phyloP scores from a whole-genome alignment of 2,797 vertebrate species.

The Erithacus rubecula region DNA sequence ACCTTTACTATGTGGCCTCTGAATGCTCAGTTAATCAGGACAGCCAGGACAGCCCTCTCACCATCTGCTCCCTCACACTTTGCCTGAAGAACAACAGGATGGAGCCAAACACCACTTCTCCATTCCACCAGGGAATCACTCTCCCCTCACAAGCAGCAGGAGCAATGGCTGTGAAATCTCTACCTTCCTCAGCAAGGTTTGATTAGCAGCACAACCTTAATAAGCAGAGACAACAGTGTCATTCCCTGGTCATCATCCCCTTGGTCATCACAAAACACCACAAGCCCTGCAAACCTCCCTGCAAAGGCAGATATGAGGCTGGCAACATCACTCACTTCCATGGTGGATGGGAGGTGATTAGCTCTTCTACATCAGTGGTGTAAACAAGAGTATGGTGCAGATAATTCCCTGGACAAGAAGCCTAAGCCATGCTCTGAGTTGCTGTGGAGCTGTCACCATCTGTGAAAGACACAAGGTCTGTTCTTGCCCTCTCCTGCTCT shows the following conservation, averaged over 20 bases:
- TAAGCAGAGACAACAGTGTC: background rate
- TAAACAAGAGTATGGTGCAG: background rate
- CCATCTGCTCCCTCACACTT: background rate
- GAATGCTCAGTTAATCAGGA: background rate
- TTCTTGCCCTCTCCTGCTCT: background rate
- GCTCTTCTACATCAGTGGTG: background rate
- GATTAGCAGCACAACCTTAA: background rate
- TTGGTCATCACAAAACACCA: background rate
- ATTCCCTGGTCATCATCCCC: background rate
- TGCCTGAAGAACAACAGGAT: background rate
- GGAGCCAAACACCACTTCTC: background rate
- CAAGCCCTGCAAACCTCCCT: background rate
- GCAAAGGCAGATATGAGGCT: background rate
- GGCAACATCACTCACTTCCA: background rate
- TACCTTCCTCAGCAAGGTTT: background rate
- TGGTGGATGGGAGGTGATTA: background rate
- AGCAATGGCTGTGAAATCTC: background rate
- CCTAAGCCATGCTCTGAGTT: background rate
- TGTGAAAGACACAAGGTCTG: background rate
- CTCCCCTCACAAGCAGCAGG: background rate
- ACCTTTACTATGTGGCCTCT: background rate
- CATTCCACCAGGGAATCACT: accelerated
- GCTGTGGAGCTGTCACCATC: background rate
- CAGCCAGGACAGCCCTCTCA: background rate
- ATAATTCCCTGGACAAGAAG: background rate